Percentiles rank a stretch among this genome's conserved stretches.
These are phyloP conservation scores for Agriotes lineatus DNA, from an alignment of 2,888 invertebrate species.

Conservation along the genomic window DNA sequence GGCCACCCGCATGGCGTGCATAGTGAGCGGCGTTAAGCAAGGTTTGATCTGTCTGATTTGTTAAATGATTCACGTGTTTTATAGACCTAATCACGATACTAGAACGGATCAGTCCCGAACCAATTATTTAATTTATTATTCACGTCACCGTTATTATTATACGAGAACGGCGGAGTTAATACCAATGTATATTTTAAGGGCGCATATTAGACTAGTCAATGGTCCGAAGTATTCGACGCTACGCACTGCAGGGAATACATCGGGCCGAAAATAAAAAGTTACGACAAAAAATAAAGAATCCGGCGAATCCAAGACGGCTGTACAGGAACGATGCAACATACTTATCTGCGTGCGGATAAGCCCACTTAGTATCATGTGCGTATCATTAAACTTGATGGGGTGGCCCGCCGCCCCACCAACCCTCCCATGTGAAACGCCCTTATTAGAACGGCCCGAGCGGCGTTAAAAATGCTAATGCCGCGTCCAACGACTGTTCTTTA, in stretches of 20 bases:
- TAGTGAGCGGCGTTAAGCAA: no score
- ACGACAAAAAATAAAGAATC: background rate
- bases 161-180: conserved; percentile 22
- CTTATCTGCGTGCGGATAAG: conserved; percentile 15
- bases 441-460: conserved; percentile 9
- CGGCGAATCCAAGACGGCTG: background rate
- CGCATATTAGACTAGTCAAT: conserved; percentile 4
- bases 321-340: background rate
- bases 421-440: conserved; percentile 23
- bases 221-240: background rate
- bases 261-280: conserved; percentile 4
- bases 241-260: background rate
- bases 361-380: conserved; percentile 40
- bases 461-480: conserved; percentile 31
- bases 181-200: conserved; percentile 18
- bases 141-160: conserved; percentile 19
- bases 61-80: conserved; percentile 20
- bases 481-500: conserved; percentile 1
- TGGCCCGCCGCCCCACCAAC: conserved; percentile 36
- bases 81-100: conserved; percentile 21
- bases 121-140: conserved; percentile 26
- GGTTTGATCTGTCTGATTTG: conserved; percentile 4
- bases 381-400: conserved; percentile 51
- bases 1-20: no score
- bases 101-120: conserved; percentile 18